Evolutionary conservation across 2,797 vertebrate genomes (phyloP).

Genomic region (Dicrostonyx torquatus): DNA sequence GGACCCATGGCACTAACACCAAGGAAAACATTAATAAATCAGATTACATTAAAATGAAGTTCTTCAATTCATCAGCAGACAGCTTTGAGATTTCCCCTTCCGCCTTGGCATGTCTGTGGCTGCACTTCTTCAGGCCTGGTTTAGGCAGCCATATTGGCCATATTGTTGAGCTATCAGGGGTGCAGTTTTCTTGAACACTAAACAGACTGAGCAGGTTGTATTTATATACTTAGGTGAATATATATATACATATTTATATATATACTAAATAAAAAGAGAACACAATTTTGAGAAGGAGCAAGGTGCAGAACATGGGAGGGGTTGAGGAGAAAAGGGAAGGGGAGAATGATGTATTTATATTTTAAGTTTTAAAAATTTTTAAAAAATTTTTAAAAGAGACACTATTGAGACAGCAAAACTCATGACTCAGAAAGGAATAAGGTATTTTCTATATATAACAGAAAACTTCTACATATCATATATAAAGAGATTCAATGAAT

Average conservation of each 20-base stretch:
- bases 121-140: background rate
- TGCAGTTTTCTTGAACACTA: background rate
- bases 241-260: no score
- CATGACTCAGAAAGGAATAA: background rate
- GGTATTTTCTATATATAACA: background rate
- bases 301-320: background rate
- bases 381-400: background rate
- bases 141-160: background rate
- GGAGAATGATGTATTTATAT: background rate
- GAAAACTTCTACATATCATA: background rate
- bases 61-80: background rate
- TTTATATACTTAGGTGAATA: background rate
- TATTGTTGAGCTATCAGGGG: background rate
- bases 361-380: background rate
- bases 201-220: background rate
- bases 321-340: background rate
- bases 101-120: background rate
- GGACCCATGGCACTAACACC: background rate
- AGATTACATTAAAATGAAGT: slow-evolving; percentile 7
- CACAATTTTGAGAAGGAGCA: background rate
- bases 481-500: background rate
- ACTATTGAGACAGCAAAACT: background rate
- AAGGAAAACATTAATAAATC: slow-evolving; percentile 41
- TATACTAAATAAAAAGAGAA: background rate
- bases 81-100: background rate